Conservation (phyloP, 2,113 vertebrate genomes). For the Periophthalmus modestus region DNA sequence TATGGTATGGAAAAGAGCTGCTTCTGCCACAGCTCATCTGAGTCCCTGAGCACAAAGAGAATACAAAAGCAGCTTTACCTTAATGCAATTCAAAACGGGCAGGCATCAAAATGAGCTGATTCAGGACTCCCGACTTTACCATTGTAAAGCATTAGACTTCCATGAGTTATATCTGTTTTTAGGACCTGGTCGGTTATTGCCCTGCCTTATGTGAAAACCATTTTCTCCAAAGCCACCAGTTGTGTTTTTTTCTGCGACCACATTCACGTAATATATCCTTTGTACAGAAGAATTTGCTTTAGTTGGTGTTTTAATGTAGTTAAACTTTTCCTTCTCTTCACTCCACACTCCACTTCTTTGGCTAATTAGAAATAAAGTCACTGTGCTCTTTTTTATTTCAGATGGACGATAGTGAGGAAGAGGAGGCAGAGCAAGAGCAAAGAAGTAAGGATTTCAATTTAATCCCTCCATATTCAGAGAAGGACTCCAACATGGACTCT, state of each 20-base stretch:
- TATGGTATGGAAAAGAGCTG: neutral
- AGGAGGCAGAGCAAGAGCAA: constrained; percentile 42
- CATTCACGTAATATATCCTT: neutral
- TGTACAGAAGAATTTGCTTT: neutral
- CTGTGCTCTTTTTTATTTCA: constrained; percentile 49
- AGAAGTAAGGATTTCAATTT: constrained; percentile 64
- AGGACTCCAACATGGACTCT: constrained; percentile 65
- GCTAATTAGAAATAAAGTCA: constrained; percentile 50
- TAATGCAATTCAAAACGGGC: neutral
- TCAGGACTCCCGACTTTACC: neutral
- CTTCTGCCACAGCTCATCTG: neutral
- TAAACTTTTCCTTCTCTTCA: constrained; percentile 18
- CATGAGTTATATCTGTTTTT: neutral
- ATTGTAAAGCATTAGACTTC: constrained; percentile 1
- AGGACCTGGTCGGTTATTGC: neutral
- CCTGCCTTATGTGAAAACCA: neutral
- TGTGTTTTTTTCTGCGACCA: neutral
- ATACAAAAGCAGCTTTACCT: constrained; percentile 10
- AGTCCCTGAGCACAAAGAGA: neutral
- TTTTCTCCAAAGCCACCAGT: neutral
- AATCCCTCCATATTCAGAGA: constrained; percentile 71
- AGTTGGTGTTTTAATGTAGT: constrained; percentile 18
- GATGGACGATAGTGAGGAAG: constrained; percentile 68
- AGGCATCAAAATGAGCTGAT: constrained; percentile 8
- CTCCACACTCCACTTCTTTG: constrained; percentile 37